Evolutionary conservation across 2,888 invertebrate genomes (phyloP), one percentile per base, ranked within the genome.

Genomic region (Formica aserva): DNA sequence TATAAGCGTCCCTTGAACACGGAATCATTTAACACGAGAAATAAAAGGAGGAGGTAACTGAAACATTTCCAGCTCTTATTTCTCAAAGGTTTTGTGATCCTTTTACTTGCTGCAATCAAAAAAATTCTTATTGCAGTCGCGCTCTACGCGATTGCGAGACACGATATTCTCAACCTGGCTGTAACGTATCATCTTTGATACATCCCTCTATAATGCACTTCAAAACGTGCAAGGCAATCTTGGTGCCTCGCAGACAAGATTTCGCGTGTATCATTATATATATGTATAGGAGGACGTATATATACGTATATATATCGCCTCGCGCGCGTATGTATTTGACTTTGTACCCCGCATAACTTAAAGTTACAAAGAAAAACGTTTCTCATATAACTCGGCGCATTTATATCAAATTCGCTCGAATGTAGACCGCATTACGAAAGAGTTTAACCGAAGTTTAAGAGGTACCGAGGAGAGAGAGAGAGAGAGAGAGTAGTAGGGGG

Each of bases 1-100:
- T 80, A 80, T 80, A 80, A 80, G 78, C 78, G 74, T 80, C 78
- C 74, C 78, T 74, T 74, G 78, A 80, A 80, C 78, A 80, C 78
- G 78, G 60, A 80, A 80, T 80, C 78, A 74, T 80, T 80, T 80
- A 80, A 80, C 78, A 72, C 26, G 78, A 35, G 41, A n/a, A n/a
- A n/a, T n/a, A 18, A n/a, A 8, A 48, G 38, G n/a, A 52, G 55
- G 71, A 35, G 60, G 75, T 72, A 72, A 80, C 78, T 72, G 78
- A 74, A 78, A 80, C 78, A 80, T 60, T 80, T 80, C 55, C 60
- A 74, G 74, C 78, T 80, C 74, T 80, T 80, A 72, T 78, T 78
- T 78, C 78, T 78, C 74, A 78, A 78, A 78, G 78, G 74, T 13
- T 35, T 52, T 52, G 48, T 71, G 72, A 71, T 72, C 78, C 74